These are phyloP conservation scores for Xenotilapia caudafasciata DNA, from an alignment of 2,113 vertebrate species.

Conservation along the genomic window DNA sequence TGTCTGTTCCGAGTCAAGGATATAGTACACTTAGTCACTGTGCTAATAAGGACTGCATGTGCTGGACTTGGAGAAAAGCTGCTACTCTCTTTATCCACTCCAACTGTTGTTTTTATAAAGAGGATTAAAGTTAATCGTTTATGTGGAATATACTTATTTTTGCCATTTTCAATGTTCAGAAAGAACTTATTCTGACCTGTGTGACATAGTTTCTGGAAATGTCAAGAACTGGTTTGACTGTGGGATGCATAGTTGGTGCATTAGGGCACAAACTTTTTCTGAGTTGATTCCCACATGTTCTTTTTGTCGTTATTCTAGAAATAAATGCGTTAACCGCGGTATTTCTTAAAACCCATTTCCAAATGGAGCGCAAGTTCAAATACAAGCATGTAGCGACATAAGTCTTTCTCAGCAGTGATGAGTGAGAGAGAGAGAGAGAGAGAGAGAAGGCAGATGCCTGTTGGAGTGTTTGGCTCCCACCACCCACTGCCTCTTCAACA, in stretches of 20 bases:
- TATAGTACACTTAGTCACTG: not conserved
- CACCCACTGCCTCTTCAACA: conserved; percentile 13
- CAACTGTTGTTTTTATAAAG: not conserved
- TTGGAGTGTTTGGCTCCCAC: not conserved
- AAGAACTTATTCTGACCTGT: not conserved
- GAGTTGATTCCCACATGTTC: not conserved
- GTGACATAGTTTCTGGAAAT: not conserved
- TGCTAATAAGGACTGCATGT: not conserved
- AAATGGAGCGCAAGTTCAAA: not conserved
- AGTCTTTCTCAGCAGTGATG: not conserved
- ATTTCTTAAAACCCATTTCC: not conserved
- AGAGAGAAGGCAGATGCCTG: not conserved
- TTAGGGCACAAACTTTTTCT: not conserved
- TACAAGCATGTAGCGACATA: not conserved
- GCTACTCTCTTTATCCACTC: not conserved
- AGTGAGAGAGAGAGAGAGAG: not conserved
- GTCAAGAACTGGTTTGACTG: not conserved
- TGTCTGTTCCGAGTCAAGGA: not conserved
- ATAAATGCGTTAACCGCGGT: rapidly evolving
- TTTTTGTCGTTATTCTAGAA: not conserved
- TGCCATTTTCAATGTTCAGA: not conserved
- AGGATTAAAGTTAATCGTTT: not conserved
- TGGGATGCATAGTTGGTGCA: not conserved
- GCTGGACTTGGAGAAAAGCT: not conserved
- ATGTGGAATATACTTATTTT: not conserved